These are phyloP conservation scores for Mythimna pallens DNA, from an alignment of 2,888 invertebrate species.

Conservation along the genomic window DNA sequence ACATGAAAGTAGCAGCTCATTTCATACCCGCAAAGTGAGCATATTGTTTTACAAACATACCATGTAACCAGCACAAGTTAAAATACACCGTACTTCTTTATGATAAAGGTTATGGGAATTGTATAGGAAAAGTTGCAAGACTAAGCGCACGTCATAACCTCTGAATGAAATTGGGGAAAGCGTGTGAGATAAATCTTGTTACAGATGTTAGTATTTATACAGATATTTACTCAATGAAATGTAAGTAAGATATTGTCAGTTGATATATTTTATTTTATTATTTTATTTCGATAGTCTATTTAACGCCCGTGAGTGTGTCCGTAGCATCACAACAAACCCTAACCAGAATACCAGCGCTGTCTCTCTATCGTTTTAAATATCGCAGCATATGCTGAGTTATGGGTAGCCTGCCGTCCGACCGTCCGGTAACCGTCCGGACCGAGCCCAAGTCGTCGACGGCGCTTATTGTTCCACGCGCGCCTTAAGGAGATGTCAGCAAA, in stretches of 20 bases:
- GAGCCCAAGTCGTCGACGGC: too few relatives aligned
- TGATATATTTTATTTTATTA: too few relatives aligned
- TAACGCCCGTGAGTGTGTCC: too few relatives aligned
- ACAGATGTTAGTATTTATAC: slow-evolving; percentile 65
- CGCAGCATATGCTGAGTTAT: too few relatives aligned
- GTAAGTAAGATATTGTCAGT: not conserved
- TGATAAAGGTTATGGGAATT: slow-evolving; percentile 23
- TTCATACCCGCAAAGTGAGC: slow-evolving; percentile 64
- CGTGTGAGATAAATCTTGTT: slow-evolving; percentile 78
- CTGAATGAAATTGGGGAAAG: slow-evolving; percentile 78
- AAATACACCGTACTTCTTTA: slow-evolving; percentile 5
- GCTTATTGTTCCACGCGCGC: too few relatives aligned
- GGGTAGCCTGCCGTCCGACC: too few relatives aligned
- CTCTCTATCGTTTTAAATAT: too few relatives aligned
- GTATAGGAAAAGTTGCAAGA: slow-evolving; percentile 51
- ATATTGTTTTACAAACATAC: slow-evolving; percentile 47
- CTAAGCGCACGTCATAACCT: slow-evolving; percentile 75
- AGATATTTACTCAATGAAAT: slow-evolving; percentile 22
- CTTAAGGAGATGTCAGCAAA: too few relatives aligned
- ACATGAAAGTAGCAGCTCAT: slow-evolving; percentile 55
- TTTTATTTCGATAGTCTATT: too few relatives aligned
- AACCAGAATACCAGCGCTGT: too few relatives aligned
- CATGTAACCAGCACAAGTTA: not conserved
- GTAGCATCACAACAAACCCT: too few relatives aligned
- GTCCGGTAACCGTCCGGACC: too few relatives aligned